Percentiles rank a stretch among this genome's conserved stretches.
Evolutionary conservation across 2,888 invertebrate genomes (phyloP).

Genomic region (Melieria omissa): DNA sequence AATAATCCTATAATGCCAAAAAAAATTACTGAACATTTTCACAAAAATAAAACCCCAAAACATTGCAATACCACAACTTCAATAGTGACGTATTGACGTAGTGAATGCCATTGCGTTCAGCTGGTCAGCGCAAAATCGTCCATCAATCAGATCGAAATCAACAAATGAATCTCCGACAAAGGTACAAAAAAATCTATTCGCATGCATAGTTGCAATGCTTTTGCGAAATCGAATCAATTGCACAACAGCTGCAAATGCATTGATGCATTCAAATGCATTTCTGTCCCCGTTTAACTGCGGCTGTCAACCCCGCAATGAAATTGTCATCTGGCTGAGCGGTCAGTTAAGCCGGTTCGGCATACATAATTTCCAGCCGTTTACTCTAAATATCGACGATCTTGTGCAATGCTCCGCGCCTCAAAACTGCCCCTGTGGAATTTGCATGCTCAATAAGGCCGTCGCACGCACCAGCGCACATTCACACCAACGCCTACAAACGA

Average conservation of each 20-base stretch:
- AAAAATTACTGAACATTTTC: no score
- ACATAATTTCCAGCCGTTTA: neutral
- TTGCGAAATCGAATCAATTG: neutral
- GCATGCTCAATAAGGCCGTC: neutral
- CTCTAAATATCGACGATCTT: neutral
- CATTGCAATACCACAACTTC: no score
- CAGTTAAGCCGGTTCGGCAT: neutral
- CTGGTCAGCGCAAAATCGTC: no score
- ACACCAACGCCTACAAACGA: neutral
- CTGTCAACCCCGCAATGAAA: neutral
- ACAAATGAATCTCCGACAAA: no score
- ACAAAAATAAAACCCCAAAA: no score
- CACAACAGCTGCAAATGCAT: neutral
- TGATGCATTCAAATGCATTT: neutral
- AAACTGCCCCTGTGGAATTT: neutral
- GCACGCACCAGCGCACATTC: neutral
- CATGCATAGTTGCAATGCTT: neutral
- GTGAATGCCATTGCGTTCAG: no score
- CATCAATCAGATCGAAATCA: no score
- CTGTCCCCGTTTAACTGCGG: neutral
- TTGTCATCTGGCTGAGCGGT: neutral
- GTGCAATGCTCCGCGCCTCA: neutral
- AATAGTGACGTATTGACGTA: no score
- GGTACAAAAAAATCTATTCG: neutral
- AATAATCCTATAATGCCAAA: no score